Evolutionary conservation across 2,113 vertebrate genomes (phyloP), one percentile per base, ranked within the genome.

Genomic region (Dolichallabes microphthalmus): DNA sequence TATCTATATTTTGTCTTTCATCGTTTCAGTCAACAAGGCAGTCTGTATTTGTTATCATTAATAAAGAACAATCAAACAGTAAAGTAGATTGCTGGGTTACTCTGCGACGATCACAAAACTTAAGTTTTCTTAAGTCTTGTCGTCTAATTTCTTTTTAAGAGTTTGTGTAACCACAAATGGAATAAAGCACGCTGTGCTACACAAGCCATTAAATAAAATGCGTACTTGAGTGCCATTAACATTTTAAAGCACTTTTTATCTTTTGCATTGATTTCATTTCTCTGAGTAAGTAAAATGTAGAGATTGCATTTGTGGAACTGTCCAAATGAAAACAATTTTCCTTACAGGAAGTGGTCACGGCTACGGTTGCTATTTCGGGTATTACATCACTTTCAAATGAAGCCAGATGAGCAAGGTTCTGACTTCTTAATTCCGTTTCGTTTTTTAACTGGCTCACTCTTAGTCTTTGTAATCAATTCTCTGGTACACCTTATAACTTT

Each of bases 351-450:
- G 90, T 90, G 92, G 90, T 93, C 92, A 94, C 10, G 85, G 89
- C 90, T 91, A 88, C 87, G 89, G 91, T 90, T 91, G 77, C 91
- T 92, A 90, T 92, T 92, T 90, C 83, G 66, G 88, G 87, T 86
- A 92, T 94, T 92, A 92, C 92, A 91, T 93, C 92, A 93, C 87
- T 92, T 89, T 93, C 85, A 91, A 92, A 92, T 91, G 82, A 85
- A 90, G 82, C 90, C 86, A 83, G 84, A 90, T 15, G 85, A 73
- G 53, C 50, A 87, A 89, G 88, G 85, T 88, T 85, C 78, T 35
- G 85, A 86, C 86, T 90, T 85, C 87, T 92, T 86, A 88, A 75
- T 89, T 87, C n/a, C 87, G 13, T 61, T 68, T 68, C 86, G 45
- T 45, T 91, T 92, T 88, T 93, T 88, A 92, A 91, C 88, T 89